A percentile compares a stretch with the other conserved stretches of the same genome.
Conservation (phyloP, 1,140 invertebrate genomes). For the Drosophila dunni region DNA sequence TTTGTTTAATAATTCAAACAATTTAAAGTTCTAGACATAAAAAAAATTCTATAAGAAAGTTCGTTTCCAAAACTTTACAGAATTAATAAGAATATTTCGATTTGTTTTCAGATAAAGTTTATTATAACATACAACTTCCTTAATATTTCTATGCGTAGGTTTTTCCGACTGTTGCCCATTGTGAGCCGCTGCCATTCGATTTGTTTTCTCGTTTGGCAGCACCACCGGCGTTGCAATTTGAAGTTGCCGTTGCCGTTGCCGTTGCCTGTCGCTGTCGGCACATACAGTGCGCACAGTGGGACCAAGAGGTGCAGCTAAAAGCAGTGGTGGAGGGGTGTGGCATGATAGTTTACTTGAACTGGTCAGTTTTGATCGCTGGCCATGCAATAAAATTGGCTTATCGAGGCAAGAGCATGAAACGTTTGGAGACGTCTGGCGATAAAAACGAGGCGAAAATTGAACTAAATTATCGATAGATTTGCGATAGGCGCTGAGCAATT, state of each 20-base stretch:
- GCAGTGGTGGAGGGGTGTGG: not conserved
- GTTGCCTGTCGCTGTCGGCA: conserved; percentile 42
- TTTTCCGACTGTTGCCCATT: conserved; percentile 7
- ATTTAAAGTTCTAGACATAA: no score
- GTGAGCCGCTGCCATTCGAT: conserved; percentile 35
- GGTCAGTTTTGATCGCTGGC: conserved; percentile 53
- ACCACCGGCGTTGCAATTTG: conserved; percentile 62
- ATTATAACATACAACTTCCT: no score
- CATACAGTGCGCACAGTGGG: conserved; percentile 10
- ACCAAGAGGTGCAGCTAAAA: not conserved
- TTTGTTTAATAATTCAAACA: no score
- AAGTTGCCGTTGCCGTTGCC: conserved; percentile 62
- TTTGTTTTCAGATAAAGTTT: no score
- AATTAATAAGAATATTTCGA: no score
- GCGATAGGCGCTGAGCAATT: conserved; percentile 50
- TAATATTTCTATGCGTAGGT: not conserved
- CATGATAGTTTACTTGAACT: conserved; percentile 2
- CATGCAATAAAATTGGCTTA: conserved; percentile 57
- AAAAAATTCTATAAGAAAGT: no score
- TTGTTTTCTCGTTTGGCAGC: conserved; percentile 62
- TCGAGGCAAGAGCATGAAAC: conserved; percentile 43
- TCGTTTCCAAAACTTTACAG: no score
- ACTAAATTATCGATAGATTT: conserved; percentile 73
- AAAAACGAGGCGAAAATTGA: conserved; percentile 50
- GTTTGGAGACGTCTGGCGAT: conserved; percentile 35